A percentile compares a stretch with the other conserved stretches of the same genome.
Evolutionary conservation across 2,797 vertebrate genomes (phyloP).

Genomic region (Trichosurus vulpecula): DNA sequence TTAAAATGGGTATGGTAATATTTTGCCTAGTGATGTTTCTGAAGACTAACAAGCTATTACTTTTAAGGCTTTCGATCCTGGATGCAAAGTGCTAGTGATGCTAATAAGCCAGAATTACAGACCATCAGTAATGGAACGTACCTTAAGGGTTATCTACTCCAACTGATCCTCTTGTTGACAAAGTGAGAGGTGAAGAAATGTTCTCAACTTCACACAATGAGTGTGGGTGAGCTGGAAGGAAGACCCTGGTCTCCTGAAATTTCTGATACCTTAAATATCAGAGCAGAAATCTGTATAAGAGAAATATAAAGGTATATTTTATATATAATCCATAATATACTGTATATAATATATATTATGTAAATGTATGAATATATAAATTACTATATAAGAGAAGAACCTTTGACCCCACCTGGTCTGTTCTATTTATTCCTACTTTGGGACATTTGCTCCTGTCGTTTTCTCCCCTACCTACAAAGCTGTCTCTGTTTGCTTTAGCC

Average conservation of each 20-base stretch:
- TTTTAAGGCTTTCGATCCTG: not conserved
- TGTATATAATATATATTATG: too few relatives aligned
- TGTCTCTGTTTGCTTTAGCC: not conserved
- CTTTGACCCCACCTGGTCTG: not conserved
- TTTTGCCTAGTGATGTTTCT: not conserved
- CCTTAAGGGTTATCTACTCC: not conserved
- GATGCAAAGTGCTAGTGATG: not conserved
- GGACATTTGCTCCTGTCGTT: not conserved
- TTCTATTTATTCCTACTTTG: not conserved
- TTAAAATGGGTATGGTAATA: not conserved
- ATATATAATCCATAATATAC: too few relatives aligned
- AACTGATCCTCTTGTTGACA: not conserved
- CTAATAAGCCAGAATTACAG: not conserved
- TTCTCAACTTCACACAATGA: not conserved
- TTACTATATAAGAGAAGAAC: not conserved
- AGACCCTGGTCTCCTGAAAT: not conserved
- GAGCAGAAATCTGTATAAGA: too few relatives aligned
- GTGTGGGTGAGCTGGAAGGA: not conserved
- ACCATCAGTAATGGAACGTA: not conserved
- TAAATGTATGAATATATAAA: too few relatives aligned
- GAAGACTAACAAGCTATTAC: not conserved
- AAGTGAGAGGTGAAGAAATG: not conserved
- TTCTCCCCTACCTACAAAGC: not conserved
- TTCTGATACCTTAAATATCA: not conserved
- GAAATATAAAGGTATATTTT: too few relatives aligned